phyloP scores from a whole-genome alignment of 2,888 invertebrate genomes.

The Capitulum mitella region DNA sequence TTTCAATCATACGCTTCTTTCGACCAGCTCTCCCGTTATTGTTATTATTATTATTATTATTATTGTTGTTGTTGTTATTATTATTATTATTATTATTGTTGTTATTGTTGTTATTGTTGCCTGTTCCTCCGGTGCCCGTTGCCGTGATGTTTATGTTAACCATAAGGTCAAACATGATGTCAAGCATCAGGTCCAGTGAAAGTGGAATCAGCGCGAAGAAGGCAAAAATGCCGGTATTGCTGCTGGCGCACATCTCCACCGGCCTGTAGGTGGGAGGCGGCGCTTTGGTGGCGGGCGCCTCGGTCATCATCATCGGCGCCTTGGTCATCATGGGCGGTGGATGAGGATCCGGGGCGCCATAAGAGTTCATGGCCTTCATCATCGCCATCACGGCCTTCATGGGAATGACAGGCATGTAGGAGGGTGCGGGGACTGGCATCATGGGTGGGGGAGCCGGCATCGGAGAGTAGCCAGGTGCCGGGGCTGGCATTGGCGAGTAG shows the following conservation, averaged over 20 bases:
- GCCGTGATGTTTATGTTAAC: slow-evolving; percentile 29
- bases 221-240: not conserved
- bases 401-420: not conserved
- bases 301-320: not conserved
- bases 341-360: not conserved
- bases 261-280: not conserved
- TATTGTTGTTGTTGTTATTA: slow-evolving; percentile 29
- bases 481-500: not conserved
- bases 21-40: not conserved
- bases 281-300: not conserved
- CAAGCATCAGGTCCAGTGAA: slow-evolving; percentile 25
- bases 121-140: slow-evolving; percentile 18
- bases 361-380: slow-evolving; percentile 13
- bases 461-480: not conserved
- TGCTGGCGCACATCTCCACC: not conserved
- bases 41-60: slow-evolving; percentile 27
- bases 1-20: slow-evolving; percentile 1
- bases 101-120: not conserved
- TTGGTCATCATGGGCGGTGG: not conserved
- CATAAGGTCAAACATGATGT: slow-evolving; percentile 27
- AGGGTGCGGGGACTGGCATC: not conserved
- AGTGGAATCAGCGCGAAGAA: not conserved
- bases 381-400: slow-evolving; percentile 28
- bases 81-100: slow-evolving; percentile 31
- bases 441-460: too few relatives aligned